Percentiles rank a stretch among this genome's conserved stretches.
These are phyloP conservation scores for Montipora capricornis DNA, from an alignment of 64 coral and sea anemone genomes.

Conservation along the genomic window DNA sequence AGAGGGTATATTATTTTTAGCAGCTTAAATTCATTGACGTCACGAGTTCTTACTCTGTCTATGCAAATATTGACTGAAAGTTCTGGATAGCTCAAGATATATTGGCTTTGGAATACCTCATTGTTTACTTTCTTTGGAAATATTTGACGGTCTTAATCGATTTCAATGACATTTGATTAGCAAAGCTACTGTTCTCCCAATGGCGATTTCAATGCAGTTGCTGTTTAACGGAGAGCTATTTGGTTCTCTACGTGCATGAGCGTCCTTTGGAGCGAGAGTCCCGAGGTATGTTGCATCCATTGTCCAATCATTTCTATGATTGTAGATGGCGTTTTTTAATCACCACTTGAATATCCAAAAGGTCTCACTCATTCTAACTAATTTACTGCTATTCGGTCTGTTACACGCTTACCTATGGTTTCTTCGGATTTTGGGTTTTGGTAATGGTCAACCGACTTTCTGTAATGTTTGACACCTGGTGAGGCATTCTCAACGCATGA, in stretches of 20 bases:
- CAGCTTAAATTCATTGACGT: background rate
- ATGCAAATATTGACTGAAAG: conserved; percentile 14
- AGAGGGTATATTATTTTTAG: background rate
- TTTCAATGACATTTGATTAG: conserved; percentile 11
- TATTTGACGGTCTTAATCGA: conserved; percentile 31
- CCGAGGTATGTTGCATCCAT: background rate
- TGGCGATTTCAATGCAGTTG: background rate
- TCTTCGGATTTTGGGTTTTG: background rate
- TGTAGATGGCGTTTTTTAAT: background rate
- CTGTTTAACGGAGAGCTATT: background rate
- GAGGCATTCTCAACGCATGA: background rate
- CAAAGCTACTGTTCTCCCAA: background rate
- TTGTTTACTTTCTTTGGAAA: conserved; percentile 26
- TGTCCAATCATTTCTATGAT: background rate
- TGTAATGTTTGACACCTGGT: background rate
- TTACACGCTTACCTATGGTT: background rate
- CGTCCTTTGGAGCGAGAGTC: background rate
- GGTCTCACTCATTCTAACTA: background rate
- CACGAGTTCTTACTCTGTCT: background rate
- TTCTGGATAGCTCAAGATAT: background rate
- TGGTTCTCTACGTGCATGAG: background rate
- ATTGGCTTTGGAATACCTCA: background rate
- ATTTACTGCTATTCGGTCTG: background rate
- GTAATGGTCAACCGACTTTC: background rate
- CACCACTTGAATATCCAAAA: background rate